Evolutionary conservation across 2,797 vertebrate species (phyloP).

Genomic region (Ibycter americanus): DNA sequence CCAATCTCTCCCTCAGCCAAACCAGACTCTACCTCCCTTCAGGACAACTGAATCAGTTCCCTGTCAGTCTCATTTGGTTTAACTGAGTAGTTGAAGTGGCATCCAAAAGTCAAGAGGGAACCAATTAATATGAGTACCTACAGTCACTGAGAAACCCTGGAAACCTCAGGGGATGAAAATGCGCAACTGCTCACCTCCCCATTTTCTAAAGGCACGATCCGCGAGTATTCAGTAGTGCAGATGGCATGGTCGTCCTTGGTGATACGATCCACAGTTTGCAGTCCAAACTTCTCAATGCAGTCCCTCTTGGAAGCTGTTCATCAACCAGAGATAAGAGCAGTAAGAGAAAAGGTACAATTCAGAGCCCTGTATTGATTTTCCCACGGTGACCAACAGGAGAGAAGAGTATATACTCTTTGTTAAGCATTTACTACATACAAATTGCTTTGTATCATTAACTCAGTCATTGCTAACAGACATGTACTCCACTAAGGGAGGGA

Average conservation of each 20-base stretch:
- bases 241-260: slow-evolving; percentile 82
- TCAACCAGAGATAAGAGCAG: not conserved
- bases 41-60: not conserved
- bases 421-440: not conserved
- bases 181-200: slow-evolving; percentile 84
- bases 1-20: not conserved
- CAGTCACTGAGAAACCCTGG: not conserved
- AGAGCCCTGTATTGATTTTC: not conserved
- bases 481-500: not conserved
- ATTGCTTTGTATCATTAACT: not conserved
- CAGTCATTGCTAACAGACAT: not conserved
- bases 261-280: slow-evolving; percentile 86
- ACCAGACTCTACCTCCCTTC: not conserved
- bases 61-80: not conserved
- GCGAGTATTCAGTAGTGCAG: slow-evolving; percentile 92
- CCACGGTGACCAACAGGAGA: not conserved
- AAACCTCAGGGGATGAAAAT: not conserved
- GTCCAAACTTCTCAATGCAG: slow-evolving; percentile 92
- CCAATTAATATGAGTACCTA: not conserved
- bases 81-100: not conserved
- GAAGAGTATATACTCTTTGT: not conserved
- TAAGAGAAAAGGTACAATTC: not conserved
- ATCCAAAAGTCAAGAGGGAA: not conserved
- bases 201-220: slow-evolving; percentile 94
- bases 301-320: slow-evolving; percentile 90